Evolutionary conservation across 2,113 vertebrate genomes (phyloP).

Genomic region (Syngnathus typhle): DNA sequence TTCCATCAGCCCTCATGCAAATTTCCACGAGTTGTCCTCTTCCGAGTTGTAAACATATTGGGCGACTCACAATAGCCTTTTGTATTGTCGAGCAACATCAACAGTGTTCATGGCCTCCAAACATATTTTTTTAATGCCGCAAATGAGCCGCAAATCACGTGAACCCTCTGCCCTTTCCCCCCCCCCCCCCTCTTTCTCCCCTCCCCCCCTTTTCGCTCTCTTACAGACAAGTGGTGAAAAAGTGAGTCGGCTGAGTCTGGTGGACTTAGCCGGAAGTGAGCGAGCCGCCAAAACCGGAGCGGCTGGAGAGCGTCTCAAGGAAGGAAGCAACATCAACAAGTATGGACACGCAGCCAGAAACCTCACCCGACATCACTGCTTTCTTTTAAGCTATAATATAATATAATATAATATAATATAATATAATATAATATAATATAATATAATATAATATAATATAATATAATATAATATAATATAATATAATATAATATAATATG

Average conservation of each 20-base stretch:
- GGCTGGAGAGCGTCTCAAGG: slow-evolving; percentile 91
- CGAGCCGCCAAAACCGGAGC: slow-evolving; percentile 94
- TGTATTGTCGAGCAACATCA: neutral
- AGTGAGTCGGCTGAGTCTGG: slow-evolving; percentile 93
- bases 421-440: no score
- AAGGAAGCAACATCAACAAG: slow-evolving; percentile 99
- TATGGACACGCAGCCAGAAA: slow-evolving; percentile 36
- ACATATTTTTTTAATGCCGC: neutral
- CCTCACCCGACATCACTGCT: no score
- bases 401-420: no score
- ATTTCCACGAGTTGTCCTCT: neutral
- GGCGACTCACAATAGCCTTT: neutral
- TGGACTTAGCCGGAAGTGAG: slow-evolving; percentile 94
- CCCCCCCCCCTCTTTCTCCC: neutral
- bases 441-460: no score
- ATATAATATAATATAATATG: no score
- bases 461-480: no score
- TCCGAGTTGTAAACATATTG: neutral
- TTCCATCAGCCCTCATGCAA: neutral
- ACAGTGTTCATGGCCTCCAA: neutral
- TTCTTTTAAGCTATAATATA: no score
- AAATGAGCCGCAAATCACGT: slow-evolving; percentile 6
- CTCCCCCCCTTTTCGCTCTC: neutral
- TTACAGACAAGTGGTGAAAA: slow-evolving; percentile 92
- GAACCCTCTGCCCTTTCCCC: neutral